Evolutionary conservation across 2,797 vertebrate species (phyloP), one percentile per base, ranked within the genome.

Genomic region (Etheostoma perlongum): DNA sequence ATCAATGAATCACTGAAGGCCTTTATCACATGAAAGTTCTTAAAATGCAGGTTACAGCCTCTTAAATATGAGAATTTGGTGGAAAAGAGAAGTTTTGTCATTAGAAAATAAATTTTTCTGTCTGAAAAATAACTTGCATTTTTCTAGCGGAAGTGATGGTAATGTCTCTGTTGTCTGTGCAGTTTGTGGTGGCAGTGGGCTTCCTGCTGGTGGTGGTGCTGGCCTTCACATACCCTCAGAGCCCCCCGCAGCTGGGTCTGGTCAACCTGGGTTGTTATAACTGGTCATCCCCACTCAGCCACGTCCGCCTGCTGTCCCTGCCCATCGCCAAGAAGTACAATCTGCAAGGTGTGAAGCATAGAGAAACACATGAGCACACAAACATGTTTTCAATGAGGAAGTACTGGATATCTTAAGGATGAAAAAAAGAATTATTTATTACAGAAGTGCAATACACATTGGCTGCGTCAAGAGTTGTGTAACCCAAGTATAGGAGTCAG

Each of bases 241-340:
- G 89, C 65, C 77, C 91, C 0, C 93, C 96, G 15, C 94, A 95
- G 1, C 89, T 96, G 0, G 96, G 96, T 44, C 91, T 95, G 1
- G 91, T 94, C 0, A 94, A 95, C 78, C 86, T 96, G 55, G 95
- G 93, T 72, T 92, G 93, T 68, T 95, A 95, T 48, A 96, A 96
- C 88, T 97, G 96, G 96, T 95, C 95, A 19, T 97, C 96, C 11
- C 96, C 97, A 10, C 75, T 99, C 8, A 93, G 93, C 70, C 97
- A 98, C 49, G 95, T 97, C 84, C 96, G 97, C 0, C 94, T 99
- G 79, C 91, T 98, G 87, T 96, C 96, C 18, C 88, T 99, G 82
- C 97, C 97, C 57, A 98, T 99, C 66, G 96, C 97, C 87, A 97
- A 97, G 93, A 99, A 98, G 88, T 97, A 98, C 89, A 97, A 97